A percentile compares a stretch with the other conserved stretches of the same genome.
Evolutionary conservation across 2,113 vertebrate genomes (phyloP).

Genomic region (Engystomops pustulosus): DNA sequence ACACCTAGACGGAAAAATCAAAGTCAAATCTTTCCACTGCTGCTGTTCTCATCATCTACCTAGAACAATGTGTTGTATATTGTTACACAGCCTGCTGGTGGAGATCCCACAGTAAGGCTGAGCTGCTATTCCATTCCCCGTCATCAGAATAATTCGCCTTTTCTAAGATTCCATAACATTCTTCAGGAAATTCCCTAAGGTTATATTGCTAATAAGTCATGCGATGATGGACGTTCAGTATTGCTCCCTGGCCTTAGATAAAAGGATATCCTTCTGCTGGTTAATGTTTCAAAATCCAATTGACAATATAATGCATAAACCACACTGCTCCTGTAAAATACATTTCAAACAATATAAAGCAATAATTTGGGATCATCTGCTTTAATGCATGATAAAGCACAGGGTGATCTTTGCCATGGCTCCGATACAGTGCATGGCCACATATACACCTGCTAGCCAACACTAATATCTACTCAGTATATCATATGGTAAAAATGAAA

Average conservation of each 20-base stretch:
- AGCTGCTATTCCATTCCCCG: neutral
- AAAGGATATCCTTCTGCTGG: conserved; percentile 3
- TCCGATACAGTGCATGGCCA: too few species aligned
- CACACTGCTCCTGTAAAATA: neutral
- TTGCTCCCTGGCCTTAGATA: conserved; percentile 9
- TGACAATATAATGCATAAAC: conserved; percentile 35
- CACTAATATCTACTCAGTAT: too few species aligned
- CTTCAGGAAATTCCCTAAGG: conserved; percentile 31
- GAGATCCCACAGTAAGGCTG: conserved; percentile 5
- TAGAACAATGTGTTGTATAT: conserved; percentile 41
- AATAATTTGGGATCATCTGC: neutral
- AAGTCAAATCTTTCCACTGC: conserved; percentile 56
- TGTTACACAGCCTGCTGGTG: conserved; percentile 28
- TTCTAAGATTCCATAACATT: conserved; percentile 7
- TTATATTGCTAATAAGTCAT: conserved; percentile 33
- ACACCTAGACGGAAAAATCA: conserved; percentile 57
- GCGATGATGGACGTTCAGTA: conserved; percentile 1
- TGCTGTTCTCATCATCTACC: conserved; percentile 47
- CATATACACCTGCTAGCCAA: too few species aligned
- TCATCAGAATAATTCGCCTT: conserved; percentile 2
- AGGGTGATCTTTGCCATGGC: too few species aligned
- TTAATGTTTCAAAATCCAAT: neutral
- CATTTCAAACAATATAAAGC: neutral
- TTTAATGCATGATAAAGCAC: too few species aligned
- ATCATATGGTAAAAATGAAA: too few species aligned